Base-by-base conservation (phyloP, 2,888 invertebrate species). In the Griposia aprilina region DNA sequence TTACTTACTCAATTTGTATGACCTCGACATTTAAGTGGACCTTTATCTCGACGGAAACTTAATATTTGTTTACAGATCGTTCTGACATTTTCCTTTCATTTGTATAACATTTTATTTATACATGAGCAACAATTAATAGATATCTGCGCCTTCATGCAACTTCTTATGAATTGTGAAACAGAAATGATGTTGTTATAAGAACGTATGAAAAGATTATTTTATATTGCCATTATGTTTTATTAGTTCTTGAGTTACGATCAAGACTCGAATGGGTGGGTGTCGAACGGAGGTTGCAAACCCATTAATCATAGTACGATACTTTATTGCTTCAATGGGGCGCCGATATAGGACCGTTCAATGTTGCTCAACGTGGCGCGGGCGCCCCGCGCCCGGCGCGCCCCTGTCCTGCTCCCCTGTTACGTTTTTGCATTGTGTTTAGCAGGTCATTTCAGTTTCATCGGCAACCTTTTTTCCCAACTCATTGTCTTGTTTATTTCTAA, bases 241-340 rank as follows among this genome's bases (percentile, higher is more conserved):
- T 88, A 84, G 87, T 82, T 89, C 85, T 87, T 92, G 92, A 93
- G 92, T 94, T 93, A 94, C 90, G 89, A 91, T 90, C 88, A 90
- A 91, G 90, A 89, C 87, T 88, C 85, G 88, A 93, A 90, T 89
- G 91, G 87, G 94, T 92, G 93, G 94, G 93, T 93, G 94, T 93
- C 88, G 87, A 90, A 88, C 88, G 92, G 91, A 93, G 92, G 92
- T 92, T 92, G 92, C 89, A 89, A 88, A 86, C 82, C 90, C 94
- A 96, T 96, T 95, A 94, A 96, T 96, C 96, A 96, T 95, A 93
- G 91, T 93, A 92, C 91, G 90, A 92, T 92, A 91, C 91, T 95
- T 95, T 95, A 96, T 95, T 93, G 94, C 94, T 94, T 94, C 92
- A 94, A 95, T 94, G 93, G 94, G 91, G 92, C 87, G 90, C 90